Evolutionary conservation across 2,797 vertebrate genomes (phyloP).

Genomic region (Sebastes hubbsi): DNA sequence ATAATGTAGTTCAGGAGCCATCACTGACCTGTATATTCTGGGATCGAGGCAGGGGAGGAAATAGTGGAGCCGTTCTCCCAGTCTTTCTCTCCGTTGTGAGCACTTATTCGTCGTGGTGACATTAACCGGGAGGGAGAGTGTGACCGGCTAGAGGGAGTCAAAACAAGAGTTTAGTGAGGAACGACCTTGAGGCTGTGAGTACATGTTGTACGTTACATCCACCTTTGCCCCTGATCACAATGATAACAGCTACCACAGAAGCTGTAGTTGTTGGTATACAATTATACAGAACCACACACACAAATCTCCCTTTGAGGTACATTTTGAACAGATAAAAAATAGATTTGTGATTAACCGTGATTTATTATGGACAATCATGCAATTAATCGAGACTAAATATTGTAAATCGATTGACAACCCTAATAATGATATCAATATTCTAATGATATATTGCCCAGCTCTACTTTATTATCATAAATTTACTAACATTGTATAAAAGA

Average conservation of each 20-base stretch:
- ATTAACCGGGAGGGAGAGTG: constrained; percentile 88
- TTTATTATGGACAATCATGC: background rate
- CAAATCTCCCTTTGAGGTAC: too few species aligned
- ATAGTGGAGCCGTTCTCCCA: constrained; percentile 92
- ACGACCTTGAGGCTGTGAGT: background rate
- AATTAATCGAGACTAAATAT: too few species aligned
- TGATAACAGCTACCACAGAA: background rate
- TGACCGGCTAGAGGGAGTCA: constrained; percentile 79
- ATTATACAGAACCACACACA: background rate
- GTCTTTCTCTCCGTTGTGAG: constrained; percentile 88
- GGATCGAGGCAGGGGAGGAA: constrained; percentile 91
- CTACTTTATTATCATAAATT: background rate
- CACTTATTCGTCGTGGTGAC: constrained; percentile 85
- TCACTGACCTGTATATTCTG: constrained; percentile 90
- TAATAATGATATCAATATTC: background rate
- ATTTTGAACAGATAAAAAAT: too few species aligned
- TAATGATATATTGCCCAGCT: background rate
- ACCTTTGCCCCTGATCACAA: constrained; percentile 13
- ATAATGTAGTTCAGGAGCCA: background rate
- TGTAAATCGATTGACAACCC: too few species aligned
- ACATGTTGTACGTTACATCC: background rate
- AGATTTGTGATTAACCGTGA: too few species aligned
- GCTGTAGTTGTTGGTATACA: background rate
- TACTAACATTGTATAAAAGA: background rate
- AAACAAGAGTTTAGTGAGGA: background rate